A percentile compares a stretch with the other conserved stretches of the same genome.
Conservation (phyloP, 2,888 invertebrate genomes). For the Amphiduros pacificus region DNA sequence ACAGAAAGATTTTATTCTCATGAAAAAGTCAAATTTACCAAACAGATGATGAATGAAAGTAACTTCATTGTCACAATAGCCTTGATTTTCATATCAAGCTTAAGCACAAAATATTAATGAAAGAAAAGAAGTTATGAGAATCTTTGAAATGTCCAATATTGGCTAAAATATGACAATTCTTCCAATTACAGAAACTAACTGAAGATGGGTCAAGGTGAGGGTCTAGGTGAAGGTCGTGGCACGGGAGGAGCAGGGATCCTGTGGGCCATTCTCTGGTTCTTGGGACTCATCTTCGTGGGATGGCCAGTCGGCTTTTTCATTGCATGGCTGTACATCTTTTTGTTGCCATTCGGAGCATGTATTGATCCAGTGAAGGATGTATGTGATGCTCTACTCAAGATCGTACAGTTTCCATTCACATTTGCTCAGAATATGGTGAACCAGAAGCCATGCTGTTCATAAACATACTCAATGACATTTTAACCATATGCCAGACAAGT, state of each 20-base stretch:
- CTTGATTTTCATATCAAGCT: too few relatives aligned
- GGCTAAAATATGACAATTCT: background rate
- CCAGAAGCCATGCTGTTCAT: conserved; percentile 30
- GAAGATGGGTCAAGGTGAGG: conserved; percentile 17
- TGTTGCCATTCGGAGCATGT: conserved; percentile 40
- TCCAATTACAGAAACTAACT: background rate
- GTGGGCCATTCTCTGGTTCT: conserved; percentile 46
- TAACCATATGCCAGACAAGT: too few relatives aligned
- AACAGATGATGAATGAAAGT: too few relatives aligned
- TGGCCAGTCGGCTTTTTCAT: conserved; percentile 43
- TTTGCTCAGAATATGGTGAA: conserved; percentile 42
- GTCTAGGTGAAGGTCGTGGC: conserved; percentile 8
- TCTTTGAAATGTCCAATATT: too few relatives aligned
- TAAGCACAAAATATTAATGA: too few relatives aligned
- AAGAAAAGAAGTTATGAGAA: too few relatives aligned
- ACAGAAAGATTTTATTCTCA: too few relatives aligned
- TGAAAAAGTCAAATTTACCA: too few relatives aligned
- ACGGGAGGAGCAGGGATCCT: conserved; percentile 30
- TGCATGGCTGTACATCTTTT: conserved; percentile 40
- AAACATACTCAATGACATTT: background rate
- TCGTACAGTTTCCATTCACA: conserved; percentile 39
- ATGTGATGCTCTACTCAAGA: conserved; percentile 36
- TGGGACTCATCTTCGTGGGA: conserved; percentile 38
- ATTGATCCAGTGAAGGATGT: conserved; percentile 34
- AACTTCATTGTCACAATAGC: too few relatives aligned